Conservation (phyloP, 2,113 vertebrate species). For the Oreochromis niloticus region DNA sequence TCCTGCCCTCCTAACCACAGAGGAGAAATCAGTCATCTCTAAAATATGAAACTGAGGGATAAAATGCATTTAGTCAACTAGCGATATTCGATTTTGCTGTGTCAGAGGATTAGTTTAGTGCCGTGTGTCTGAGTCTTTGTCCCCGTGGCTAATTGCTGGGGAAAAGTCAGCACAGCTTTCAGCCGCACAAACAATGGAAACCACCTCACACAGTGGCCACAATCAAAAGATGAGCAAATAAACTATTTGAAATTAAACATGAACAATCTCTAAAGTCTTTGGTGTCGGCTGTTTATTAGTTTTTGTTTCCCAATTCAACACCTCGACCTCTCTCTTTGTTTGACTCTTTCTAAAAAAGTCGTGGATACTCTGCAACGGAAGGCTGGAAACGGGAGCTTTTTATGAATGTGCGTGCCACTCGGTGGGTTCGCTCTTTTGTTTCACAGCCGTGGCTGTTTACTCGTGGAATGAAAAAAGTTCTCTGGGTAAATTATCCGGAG, state of each 20-base stretch:
- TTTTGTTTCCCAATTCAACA: not conserved
- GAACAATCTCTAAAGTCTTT: not conserved
- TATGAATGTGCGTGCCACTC: not conserved
- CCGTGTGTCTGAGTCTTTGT: not conserved
- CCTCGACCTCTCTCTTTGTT: not conserved
- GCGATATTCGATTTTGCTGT: not conserved
- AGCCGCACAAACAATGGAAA: not conserved
- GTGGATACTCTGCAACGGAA: not conserved
- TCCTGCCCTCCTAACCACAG: not conserved
- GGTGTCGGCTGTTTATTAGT: not conserved
- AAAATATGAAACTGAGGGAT: not conserved
- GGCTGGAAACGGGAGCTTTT: not conserved
- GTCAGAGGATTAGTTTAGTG: not conserved
- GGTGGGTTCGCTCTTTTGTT: not conserved
- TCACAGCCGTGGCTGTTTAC: not conserved
- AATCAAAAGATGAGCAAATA: not conserved
- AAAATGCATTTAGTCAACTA: not conserved
- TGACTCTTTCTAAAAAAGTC: not conserved
- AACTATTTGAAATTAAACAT: not conserved
- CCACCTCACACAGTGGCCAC: not conserved
- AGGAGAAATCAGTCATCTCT: not conserved
- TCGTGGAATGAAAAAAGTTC: not conserved
- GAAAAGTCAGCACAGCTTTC: not conserved
- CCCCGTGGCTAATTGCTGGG: not conserved
- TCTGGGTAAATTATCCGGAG: not conserved